Base-by-base conservation (phyloP, 2,797 vertebrate genomes). In the Enteromius thamalakanensis region DNA sequence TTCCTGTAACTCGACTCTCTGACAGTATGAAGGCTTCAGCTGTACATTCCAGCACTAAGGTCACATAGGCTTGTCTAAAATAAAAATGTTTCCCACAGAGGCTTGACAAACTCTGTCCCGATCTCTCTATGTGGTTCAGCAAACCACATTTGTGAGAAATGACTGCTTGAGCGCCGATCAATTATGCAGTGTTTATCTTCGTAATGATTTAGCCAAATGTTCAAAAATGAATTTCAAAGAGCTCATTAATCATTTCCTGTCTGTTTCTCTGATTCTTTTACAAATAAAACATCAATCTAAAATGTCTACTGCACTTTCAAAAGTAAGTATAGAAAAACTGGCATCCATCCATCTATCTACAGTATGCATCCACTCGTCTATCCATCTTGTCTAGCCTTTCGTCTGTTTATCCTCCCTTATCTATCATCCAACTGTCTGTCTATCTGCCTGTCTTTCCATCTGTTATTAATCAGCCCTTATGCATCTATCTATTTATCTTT, bases 1-100 rank as follows among this genome's bases (percentile, higher is more conserved):
- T 70, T 80, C 37, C 49, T 84, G 90, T 86, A 93, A 92, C 80
- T 82, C 70, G 76, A 90, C 21, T n/a, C 89, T 84, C 47, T 74
- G 69, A 79, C 45, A 47, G 29, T 47, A 37, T 6, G 15, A 71
- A 76, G 80, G 68, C 84, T 86, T 68, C 58, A 86, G 67, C 68
- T 8, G 10, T 55, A 80, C 85, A 90, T 85, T 86, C 81, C 78
- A 85, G 34, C 19, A 32, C 23, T 75, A 58, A 87, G 86, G 53
- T 83, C 78, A 88, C 71, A 85, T 85, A 84, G 75, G 53, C 75
- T 81, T 75, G 49, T 84, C 75, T 58, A 77, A 88, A 85, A 85
- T 60, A 86, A 83, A 87, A 87, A 81, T 64, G 19, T 53, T 80
- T 84, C 45, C 45, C 45, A 76, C 47, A 40, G 26, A 32, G 6